phyloP scores from a whole-genome alignment of 2,797 vertebrate genomes.

The Novumbra hubbsi region DNA sequence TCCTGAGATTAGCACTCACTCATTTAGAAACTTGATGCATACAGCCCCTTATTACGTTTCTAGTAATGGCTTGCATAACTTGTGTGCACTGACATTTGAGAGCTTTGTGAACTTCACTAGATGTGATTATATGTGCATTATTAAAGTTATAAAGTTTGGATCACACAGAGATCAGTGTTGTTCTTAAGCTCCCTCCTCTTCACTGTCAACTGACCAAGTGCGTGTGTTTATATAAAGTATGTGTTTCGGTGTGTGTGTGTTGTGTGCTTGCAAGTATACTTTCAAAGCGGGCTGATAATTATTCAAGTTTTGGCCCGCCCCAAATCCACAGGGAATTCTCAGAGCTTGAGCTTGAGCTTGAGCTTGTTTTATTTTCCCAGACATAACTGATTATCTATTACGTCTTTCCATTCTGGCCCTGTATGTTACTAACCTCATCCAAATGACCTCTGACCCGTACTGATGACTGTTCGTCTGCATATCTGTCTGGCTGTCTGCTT shows the following conservation, averaged over 20 bases:
- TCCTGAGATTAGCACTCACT: neutral
- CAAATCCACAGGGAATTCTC: conserved; percentile 4
- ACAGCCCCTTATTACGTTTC: neutral
- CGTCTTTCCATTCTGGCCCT: neutral
- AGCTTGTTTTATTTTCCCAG: neutral
- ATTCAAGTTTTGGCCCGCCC: neutral
- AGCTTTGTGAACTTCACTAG: neutral
- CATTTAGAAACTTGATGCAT: neutral
- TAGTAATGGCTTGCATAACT: neutral
- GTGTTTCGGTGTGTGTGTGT: neutral
- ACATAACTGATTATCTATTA: neutral
- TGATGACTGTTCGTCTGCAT: neutral
- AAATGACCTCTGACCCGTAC: conserved; percentile 3
- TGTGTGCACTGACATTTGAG: neutral
- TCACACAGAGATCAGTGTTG: neutral
- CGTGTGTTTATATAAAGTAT: neutral
- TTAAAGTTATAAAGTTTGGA: neutral
- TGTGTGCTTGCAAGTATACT: no score
- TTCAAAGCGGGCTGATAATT: neutral
- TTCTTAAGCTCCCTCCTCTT: neutral
- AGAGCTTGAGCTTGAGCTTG: neutral
- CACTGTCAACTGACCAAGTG: neutral
- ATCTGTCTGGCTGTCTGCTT: neutral
- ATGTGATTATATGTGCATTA: neutral
- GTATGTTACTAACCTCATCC: neutral